These are phyloP conservation scores for Papilio aristodemus DNA, from an alignment of 1,140 invertebrate genomes.

Conservation along the genomic window DNA sequence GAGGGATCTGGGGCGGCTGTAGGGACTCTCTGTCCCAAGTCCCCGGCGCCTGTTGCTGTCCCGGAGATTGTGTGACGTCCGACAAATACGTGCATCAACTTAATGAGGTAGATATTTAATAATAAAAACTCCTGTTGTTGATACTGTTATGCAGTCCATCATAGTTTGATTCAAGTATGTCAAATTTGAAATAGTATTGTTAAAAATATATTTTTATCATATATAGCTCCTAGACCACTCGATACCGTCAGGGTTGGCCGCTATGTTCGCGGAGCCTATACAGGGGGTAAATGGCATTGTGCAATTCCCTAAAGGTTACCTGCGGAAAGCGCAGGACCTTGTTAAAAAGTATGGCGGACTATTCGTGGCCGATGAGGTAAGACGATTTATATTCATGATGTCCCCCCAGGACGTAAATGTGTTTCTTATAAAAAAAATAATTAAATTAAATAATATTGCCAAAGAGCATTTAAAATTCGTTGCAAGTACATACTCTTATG, in stretches of 20 bases:
- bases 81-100: conserved; percentile 92
- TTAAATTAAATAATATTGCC: too few species aligned
- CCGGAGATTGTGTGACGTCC: conserved; percentile 84
- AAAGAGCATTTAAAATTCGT: too few species aligned
- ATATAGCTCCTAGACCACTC: conserved; percentile 85
- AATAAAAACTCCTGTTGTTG: too few species aligned
- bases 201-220: too few species aligned
- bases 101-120: conserved; percentile 81
- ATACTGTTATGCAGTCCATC: too few species aligned
- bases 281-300: conserved; percentile 91
- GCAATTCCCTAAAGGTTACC: conserved; percentile 94
- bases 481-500: too few species aligned
- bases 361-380: conserved; percentile 94
- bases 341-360: conserved; percentile 91
- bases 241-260: conserved; percentile 89
- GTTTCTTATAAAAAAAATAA: not conserved
- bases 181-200: too few species aligned
- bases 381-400: not conserved
- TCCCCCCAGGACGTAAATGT: not conserved
- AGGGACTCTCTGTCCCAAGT: conserved; percentile 93
- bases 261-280: conserved; percentile 96
- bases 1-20: conserved; percentile 95
- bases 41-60: conserved; percentile 85
- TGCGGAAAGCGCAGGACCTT: conserved; percentile 90
- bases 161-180: not conserved